Conservation (phyloP, 2,888 invertebrate genomes). For the Ornithoptera alexandrae region DNA sequence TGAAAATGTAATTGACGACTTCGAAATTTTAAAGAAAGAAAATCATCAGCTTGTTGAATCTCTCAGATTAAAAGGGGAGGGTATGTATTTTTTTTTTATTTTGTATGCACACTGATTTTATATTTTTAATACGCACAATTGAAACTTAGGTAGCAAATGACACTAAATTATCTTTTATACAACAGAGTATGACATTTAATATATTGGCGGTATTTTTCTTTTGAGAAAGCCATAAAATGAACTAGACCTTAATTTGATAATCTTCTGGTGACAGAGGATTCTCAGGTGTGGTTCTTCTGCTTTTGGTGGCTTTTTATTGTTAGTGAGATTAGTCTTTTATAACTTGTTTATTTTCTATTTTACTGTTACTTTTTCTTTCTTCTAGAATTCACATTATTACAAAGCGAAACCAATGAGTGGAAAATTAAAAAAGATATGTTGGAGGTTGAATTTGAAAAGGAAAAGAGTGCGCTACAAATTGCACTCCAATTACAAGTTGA, state of each 20-base stretch:
- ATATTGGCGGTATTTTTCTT: too few species aligned
- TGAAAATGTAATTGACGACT: constrained; percentile 19
- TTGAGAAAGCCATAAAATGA: too few species aligned
- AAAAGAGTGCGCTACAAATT: constrained; percentile 28
- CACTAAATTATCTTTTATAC: too few species aligned
- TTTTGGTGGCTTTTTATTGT: too few species aligned
- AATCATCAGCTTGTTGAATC: constrained; percentile 7
- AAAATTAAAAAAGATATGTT: constrained; percentile 42
- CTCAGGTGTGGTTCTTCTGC: too few species aligned
- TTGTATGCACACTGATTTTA: not conserved
- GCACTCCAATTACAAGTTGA: constrained; percentile 15
- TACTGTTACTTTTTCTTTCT: not conserved
- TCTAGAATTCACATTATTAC: constrained; percentile 15
- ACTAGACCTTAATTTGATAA: too few species aligned
- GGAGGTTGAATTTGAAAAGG: constrained; percentile 34
- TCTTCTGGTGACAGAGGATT: too few species aligned
- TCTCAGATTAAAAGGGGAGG: constrained; percentile 32
- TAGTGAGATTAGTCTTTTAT: too few species aligned
- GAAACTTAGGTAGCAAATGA: too few species aligned
- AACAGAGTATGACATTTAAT: too few species aligned
- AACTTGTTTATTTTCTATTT: not conserved
- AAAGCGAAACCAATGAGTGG: constrained; percentile 38
- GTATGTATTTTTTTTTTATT: too few species aligned
- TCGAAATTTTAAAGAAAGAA: constrained; percentile 31
- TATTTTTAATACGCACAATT: too few species aligned